Evolutionary conservation across 2,797 vertebrate genomes (phyloP), one percentile per base, ranked within the genome.

Genomic region (Chiloscyllium punctatum): DNA sequence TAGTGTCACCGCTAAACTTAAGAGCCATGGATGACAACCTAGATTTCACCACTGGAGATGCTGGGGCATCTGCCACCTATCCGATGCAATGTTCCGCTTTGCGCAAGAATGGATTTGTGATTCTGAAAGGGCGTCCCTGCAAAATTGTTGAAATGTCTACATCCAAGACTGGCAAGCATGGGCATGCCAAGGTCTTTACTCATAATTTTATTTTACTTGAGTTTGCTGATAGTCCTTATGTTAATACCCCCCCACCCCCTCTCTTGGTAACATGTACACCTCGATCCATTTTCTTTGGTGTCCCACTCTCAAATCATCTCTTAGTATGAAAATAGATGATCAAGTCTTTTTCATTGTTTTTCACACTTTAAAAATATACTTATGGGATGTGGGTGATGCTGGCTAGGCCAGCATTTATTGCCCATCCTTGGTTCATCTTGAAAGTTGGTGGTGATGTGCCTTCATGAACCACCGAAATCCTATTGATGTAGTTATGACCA

Each of bases 61-160:
- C 99, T 77, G 98, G 98, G 96, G 97, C 99, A 96, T 99, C 99
- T 82, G 74, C 96, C 96, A 99, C 99, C 18, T 99, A 96, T 96
- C 99, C 99, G 37, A 97, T 97, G 97, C 99, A 99, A 96, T 99
- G 99, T 97, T 99, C 99, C 42, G 97, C 99, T n/a, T 97, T 99
- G 97, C 98, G 99, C 96, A 99, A 99, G 97, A 99, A 99, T 95
- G 98, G 98, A 96, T 98, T 97, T 96, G 99, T 99, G 97, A 97
- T 99, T 97, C 97, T 99, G 96, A 99, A 99, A 97, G 98, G 98
- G 0, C 98, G 98, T 95, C 98, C 99, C 33, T 99, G 99, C 97
- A 99, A 99, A 97, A 99, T 99, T 92, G 98, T 99, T 30, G 99
- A 99, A 96, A 99, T 99, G 99, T 97, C 98, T 96, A 99, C 99